Base-by-base conservation (phyloP, 2,888 invertebrate genomes). In the Muscina levida region DNA sequence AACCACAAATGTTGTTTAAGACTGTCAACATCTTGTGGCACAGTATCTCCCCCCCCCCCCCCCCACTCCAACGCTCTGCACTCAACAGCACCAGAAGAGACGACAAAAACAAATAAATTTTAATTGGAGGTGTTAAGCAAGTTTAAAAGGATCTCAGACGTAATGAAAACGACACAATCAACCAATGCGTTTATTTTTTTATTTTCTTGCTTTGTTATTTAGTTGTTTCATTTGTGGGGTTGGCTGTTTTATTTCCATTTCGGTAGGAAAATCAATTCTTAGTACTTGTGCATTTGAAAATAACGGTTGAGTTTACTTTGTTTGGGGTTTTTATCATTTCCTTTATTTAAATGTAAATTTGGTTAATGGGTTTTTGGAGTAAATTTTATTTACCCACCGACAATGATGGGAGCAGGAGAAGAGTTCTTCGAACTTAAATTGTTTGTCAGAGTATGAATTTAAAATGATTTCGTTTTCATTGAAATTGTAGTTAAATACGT, bases 11-110 rank as follows among this genome's bases (percentile, higher is more conserved):
- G 48, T 65, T 56, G 66, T 56, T 53, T 53, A 11, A 11, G 67
- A 72, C 76, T 79, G 79, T 79, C 79, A 79, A 72, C 68, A 72
- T 76, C 62, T 72, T 53, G 24, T 22, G 5, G 24, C 24, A 2
- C 53, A 8, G 53, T 24, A 22, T 24, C 11, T 22, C 3, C 4
- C 31, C 31, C 31, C 31, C 8, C 31, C 31, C 31, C 31, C 31
- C 31, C 8, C n/a, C n/a, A n/a, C n/a, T n/a, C n/a, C n/a, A n/a
- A n/a, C n/a, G n/a, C n/a, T n/a, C n/a, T n/a, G n/a, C n/a, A 8
- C 22, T 48, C 19, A 48, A 10, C 48, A 13, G 11, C 51, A 51
- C 15, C 19, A 31, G 31, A 1, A 67, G 44, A 17, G 15, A 5
- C 37, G 11, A 75, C 15, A 42, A 42, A 59, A 22, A 10, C 10